Conservation (phyloP, 2,113 vertebrate genomes). For the Macquaria australasica region DNA sequence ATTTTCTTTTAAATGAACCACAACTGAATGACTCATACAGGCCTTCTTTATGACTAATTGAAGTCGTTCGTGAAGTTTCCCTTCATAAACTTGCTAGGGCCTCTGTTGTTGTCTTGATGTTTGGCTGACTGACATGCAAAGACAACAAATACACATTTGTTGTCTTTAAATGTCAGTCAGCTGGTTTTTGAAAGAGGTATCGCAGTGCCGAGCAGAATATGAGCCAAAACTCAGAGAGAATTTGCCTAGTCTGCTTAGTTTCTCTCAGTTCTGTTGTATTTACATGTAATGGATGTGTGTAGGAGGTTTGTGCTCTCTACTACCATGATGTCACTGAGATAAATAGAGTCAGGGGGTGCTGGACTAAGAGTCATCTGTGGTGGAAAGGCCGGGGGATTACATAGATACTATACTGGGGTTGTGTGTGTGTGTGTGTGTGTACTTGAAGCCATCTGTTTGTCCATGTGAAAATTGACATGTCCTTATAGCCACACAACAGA, state of each 20-base stretch:
- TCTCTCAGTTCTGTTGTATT: not conserved
- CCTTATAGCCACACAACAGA: not conserved
- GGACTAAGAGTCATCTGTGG: slow-evolving; percentile 69
- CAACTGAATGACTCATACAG: not conserved
- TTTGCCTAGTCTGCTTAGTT: not conserved
- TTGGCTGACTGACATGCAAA: too few species aligned
- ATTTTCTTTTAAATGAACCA: not conserved
- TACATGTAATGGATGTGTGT: not conserved
- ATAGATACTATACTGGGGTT: slow-evolving; percentile 58
- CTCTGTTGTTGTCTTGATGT: not conserved
- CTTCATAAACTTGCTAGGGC: not conserved
- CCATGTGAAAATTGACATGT: slow-evolving; percentile 20
- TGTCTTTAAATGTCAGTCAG: not conserved
- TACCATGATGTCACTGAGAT: slow-evolving; percentile 51
- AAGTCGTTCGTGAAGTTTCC: not conserved
- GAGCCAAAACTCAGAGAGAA: not conserved
- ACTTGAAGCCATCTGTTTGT: slow-evolving; percentile 35
- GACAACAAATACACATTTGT: not conserved
- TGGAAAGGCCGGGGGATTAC: slow-evolving; percentile 63
- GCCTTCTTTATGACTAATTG: not conserved
- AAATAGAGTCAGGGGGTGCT: slow-evolving; percentile 57
- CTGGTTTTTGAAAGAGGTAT: not conserved
- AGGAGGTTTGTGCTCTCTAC: slow-evolving; percentile 3
- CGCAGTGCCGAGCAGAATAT: not conserved
- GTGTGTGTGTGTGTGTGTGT: slow-evolving; percentile 11